Evolutionary conservation across 2,888 invertebrate species (phyloP), one percentile per base, ranked within the genome.

Genomic region (Thera obeliscata): DNA sequence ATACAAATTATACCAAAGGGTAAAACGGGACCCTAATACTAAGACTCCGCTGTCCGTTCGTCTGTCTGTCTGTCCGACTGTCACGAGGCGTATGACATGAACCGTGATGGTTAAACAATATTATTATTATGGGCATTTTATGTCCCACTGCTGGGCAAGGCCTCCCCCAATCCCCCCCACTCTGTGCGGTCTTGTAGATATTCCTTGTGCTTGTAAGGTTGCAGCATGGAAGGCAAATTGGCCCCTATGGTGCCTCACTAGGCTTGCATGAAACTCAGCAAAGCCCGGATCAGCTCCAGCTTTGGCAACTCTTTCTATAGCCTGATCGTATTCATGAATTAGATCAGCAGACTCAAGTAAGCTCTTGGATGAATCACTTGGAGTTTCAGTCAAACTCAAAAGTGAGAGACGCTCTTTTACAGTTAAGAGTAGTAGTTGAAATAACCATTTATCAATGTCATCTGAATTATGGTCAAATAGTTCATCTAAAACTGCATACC

Each of bases 201-300:
- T 22, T 22, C 22, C 22, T 22, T 22, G 22, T 1, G 22, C 22
- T 22, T 22, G 22, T 67, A 96, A 91, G 55, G 96, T 95, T 6
- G 96, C 96, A 57, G 96, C 92, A 86, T 97, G 96, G 72, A 97
- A 95, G 78, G 96, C 95, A 66, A 98, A 88, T 82, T 98, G 98
- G 0, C 96, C 98, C 78, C 95, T 94, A 89, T 93, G 93, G 76
- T 93, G 93, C 76, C 87, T 86, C 64, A 93, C 74, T 64, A 97
- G 96, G 81, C 97, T 96, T 64, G 94, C 94, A 70, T 97, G 87
- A 78, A 97, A 96, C 77, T 96, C 95, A 71, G 84, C 87, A 84
- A 82, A 87, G 9, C 91, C 90, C 65, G 86, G 72, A 56, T 83
- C 75, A n/a, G 91, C 80, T 61, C 91, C 91, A 64, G 80, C 73